A percentile compares a stretch with the other conserved stretches of the same genome.
Evolutionary conservation across 2,888 invertebrate genomes (phyloP).

Genomic region (Oscheius myriophilus): DNA sequence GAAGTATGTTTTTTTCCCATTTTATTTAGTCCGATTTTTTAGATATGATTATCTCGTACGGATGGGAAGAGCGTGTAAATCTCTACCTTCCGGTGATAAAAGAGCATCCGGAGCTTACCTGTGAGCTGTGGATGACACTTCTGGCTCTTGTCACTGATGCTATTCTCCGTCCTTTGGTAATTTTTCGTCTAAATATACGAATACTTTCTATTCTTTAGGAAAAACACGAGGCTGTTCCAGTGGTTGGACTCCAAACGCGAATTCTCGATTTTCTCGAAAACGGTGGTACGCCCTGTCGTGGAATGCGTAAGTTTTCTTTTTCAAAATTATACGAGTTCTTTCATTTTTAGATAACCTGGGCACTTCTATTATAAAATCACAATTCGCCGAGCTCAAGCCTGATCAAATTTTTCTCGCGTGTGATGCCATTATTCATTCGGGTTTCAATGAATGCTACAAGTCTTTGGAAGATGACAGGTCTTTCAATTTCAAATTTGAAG

Average conservation of each 20-base stretch:
- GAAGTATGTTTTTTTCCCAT: neutral
- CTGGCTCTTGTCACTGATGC: slow-evolving; percentile 17
- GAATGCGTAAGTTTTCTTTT: slow-evolving; percentile 10
- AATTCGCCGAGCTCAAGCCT: slow-evolving; percentile 4
- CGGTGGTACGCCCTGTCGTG: neutral
- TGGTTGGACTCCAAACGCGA: slow-evolving; percentile 3
- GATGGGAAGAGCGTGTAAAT: slow-evolving; percentile 1
- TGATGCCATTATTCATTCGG: slow-evolving; percentile 7
- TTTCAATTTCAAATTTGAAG: no score
- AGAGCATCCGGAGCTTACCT: slow-evolving; percentile 7
- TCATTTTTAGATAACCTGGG: slow-evolving; percentile 13
- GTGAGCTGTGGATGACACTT: slow-evolving; percentile 12
- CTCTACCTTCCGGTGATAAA: neutral
- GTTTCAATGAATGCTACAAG: slow-evolving; percentile 1
- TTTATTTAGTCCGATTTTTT: neutral
- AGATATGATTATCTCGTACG: slow-evolving; percentile 8
- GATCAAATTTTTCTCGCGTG: neutral
- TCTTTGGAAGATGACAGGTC: slow-evolving; percentile 1
- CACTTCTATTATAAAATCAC: slow-evolving; percentile 5
- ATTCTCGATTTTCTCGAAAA: slow-evolving; percentile 4
- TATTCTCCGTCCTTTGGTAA: neutral
- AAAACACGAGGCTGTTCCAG: slow-evolving; percentile 1
- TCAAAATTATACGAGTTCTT: no score
- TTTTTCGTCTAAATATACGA: neutral
- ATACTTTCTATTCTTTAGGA: neutral